Evolutionary conservation across 2,888 invertebrate genomes (phyloP).

Genomic region (Leuctra nigra): DNA sequence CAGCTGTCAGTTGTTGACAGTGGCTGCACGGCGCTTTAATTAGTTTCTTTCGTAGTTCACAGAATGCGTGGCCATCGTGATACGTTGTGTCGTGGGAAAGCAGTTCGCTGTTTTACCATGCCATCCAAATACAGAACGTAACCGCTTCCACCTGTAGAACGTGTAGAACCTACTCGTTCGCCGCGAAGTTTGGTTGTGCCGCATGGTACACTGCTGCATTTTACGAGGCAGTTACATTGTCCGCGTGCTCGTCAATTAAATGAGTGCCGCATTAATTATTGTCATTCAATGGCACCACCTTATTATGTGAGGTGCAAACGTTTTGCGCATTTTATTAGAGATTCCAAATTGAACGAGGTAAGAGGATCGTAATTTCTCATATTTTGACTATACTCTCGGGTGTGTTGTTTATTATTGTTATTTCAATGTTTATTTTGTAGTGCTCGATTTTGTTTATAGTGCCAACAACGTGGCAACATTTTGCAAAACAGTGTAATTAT

Average conservation of each 20-base stretch:
- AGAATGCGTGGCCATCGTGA: no score
- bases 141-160: constrained; percentile 25
- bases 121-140: no score
- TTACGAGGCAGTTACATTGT: no score
- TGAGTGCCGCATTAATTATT: no score
- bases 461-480: no score
- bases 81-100: no score
- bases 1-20: not conserved
- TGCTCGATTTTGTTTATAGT: no score
- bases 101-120: no score
- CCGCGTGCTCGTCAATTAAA: constrained; percentile 18
- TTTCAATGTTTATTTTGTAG: not conserved
- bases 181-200: constrained; percentile 13
- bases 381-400: not conserved
- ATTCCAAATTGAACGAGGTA: constrained; percentile 17
- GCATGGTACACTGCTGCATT: no score
- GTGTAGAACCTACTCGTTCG: constrained; percentile 19
- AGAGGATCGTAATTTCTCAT: constrained; percentile 10
- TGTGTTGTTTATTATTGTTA: not conserved
- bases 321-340: constrained; percentile 3
- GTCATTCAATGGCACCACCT: constrained; percentile 16
- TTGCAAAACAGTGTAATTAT: no score
- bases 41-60: no score
- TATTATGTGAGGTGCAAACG: not conserved
- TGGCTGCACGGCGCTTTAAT: not conserved